Conservation (phyloP, 2,797 vertebrate species). For the Lagodon rhomboides region DNA sequence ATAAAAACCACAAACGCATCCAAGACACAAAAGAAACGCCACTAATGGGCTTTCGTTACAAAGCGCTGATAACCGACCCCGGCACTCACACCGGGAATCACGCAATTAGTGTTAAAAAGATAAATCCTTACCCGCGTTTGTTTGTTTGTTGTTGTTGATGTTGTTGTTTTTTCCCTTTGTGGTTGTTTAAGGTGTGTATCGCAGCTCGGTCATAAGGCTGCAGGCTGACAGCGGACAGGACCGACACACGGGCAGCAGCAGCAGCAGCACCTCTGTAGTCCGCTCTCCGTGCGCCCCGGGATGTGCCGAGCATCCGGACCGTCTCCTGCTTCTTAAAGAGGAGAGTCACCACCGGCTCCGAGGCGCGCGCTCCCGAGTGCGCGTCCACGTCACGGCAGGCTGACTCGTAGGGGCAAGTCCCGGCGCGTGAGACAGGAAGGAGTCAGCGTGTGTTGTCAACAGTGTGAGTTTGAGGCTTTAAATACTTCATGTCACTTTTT, state of each 20-base stretch:
- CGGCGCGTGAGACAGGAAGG: not conserved
- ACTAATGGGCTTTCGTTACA: not conserved
- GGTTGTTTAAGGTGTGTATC: conserved; percentile 29
- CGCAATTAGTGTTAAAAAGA: not conserved
- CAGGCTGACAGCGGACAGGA: conserved; percentile 45
- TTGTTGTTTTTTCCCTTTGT: conserved; percentile 30
- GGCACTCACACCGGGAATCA: not conserved
- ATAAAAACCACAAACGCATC: not conserved
- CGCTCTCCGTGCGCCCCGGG: conserved; percentile 49
- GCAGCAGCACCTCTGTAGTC: conserved; percentile 47
- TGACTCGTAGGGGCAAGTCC: not conserved
- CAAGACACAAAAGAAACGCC: not conserved
- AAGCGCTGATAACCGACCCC: not conserved
- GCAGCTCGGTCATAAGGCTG: conserved; percentile 50
- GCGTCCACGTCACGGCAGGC: conserved; percentile 52
- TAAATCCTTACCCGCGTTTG: conserved; percentile 58
- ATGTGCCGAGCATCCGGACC: conserved; percentile 66
- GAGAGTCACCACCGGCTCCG: conserved; percentile 52
- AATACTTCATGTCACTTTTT: not conserved
- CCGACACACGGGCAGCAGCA: conserved; percentile 25
- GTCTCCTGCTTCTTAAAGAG: conserved; percentile 68
- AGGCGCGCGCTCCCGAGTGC: conserved; percentile 73
- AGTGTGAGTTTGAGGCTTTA: not conserved
- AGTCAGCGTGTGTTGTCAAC: not conserved
- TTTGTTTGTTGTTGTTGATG: conserved; percentile 21